A percentile compares a stretch with the other conserved stretches of the same genome.
phyloP scores from a whole-genome alignment of 2,113 vertebrate genomes.

The Halcyon malimbica region DNA sequence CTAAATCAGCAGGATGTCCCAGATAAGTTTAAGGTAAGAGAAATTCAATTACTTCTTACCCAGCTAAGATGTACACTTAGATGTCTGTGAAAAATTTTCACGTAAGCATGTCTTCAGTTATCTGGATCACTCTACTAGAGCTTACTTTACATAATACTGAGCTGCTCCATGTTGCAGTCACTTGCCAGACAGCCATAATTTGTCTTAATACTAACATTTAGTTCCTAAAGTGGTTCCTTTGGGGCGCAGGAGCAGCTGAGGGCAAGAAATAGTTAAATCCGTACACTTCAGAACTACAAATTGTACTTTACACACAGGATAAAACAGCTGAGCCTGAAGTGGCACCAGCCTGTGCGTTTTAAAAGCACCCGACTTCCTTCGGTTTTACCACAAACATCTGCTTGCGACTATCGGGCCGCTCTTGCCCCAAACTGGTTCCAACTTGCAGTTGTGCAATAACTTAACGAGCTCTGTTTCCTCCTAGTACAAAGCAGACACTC shows the following conservation, averaged over 20 bases:
- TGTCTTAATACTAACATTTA: not conserved
- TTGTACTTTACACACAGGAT: not conserved
- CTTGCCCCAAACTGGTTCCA: not conserved
- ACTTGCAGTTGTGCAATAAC: not conserved
- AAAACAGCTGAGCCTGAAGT: not conserved
- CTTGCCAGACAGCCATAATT: not conserved
- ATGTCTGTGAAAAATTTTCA: not conserved
- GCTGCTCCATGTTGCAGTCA: not conserved
- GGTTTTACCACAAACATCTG: not conserved
- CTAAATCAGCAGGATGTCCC: conserved; percentile 96
- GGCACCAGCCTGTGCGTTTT: not conserved
- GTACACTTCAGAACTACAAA: not conserved
- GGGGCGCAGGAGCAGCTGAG: not conserved
- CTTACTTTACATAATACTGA: not conserved
- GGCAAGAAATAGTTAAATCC: not conserved
- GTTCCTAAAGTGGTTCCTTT: not conserved
- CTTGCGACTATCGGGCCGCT: fast-evolving
- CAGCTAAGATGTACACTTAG: not conserved
- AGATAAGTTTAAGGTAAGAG: conserved; percentile 91
- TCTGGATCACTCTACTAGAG: not conserved
- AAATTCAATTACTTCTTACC: not conserved
- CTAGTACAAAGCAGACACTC: conserved; percentile 94
- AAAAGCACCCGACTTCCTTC: not conserved
- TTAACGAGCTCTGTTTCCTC: not conserved
- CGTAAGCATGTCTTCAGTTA: not conserved